A percentile compares a stretch with the other conserved stretches of the same genome.
phyloP scores from a whole-genome alignment of 2,113 vertebrate species.

The Gobiocypris rarus region DNA sequence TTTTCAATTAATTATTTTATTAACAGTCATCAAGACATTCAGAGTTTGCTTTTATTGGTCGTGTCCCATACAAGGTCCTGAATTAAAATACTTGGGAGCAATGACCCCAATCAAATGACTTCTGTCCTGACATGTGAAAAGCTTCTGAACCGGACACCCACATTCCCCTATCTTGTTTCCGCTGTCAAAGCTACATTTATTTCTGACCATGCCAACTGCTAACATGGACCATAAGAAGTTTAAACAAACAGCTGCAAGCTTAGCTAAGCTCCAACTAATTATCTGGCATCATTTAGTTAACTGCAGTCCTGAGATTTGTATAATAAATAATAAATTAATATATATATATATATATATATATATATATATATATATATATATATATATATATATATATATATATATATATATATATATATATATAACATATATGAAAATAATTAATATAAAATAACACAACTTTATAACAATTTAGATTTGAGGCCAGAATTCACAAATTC shows the following conservation, averaged over 20 bases:
- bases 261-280: neutral
- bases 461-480: no score
- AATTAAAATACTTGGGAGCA: neutral
- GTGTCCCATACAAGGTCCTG: neutral
- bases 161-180: neutral
- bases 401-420: no score
- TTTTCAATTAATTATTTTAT: neutral
- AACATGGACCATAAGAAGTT: constrained; percentile 4
- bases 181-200: constrained; percentile 33
- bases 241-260: constrained; percentile 24
- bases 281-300: neutral
- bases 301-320: neutral
- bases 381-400: no score
- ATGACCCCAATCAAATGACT: neutral
- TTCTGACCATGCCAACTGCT: constrained; percentile 6
- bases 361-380: no score
- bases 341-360: no score
- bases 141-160: neutral
- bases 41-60: neutral
- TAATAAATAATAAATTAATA: neutral
- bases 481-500: no score
- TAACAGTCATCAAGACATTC: neutral
- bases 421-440: neutral
- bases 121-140: neutral
- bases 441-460: neutral